Evolutionary conservation across 1,140 invertebrate species (phyloP), one percentile per base, ranked within the genome.

Genomic region (Atta cephalotes): DNA sequence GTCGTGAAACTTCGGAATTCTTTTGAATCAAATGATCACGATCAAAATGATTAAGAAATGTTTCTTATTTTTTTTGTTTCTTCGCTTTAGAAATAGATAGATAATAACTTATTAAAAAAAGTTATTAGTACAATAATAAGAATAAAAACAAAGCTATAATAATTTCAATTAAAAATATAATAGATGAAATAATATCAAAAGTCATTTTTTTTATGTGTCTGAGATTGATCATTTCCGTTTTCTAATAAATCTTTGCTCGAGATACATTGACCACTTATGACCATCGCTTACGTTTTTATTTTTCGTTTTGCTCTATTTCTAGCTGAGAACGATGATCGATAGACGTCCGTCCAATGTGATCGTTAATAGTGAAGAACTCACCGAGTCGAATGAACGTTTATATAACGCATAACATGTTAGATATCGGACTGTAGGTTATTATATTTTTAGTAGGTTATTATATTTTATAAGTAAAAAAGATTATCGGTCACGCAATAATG

Each of bases 181-280:
- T 74, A 49, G 56, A 7, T 28, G 7, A 31, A 18, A 21, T 71
- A 72, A 81, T 60, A 72, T 49, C 12, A 74, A 60, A 45, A 72
- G 25, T 31, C 18, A 14, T 72, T 82, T 62, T 18, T 49, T 49
- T 49, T 49, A 39, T 53, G 9, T 21, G 6, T 16, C 14, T 28
- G n/a, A 45, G 39, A 70, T 81, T 70, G 31, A 71, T 60, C n/a
- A 21, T 70, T 70, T 60, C 62, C 49, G 25, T 70, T 62, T 31
- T 72, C 35, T 49, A 74, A 74, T 82, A 82, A 82, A 82, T 82
- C 68, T 74, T 62, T 74, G 18, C 16, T 74, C 39, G 56, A 49
- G 39, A 62, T 74, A 74, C 39, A 82, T 62, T 39, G 56, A 62
- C 25, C 18, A 82, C 66, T 82, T 81, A 81, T 35, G 21, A 81